phyloP scores from a whole-genome alignment of 2,797 vertebrate species.

The Gallirallus australis region DNA sequence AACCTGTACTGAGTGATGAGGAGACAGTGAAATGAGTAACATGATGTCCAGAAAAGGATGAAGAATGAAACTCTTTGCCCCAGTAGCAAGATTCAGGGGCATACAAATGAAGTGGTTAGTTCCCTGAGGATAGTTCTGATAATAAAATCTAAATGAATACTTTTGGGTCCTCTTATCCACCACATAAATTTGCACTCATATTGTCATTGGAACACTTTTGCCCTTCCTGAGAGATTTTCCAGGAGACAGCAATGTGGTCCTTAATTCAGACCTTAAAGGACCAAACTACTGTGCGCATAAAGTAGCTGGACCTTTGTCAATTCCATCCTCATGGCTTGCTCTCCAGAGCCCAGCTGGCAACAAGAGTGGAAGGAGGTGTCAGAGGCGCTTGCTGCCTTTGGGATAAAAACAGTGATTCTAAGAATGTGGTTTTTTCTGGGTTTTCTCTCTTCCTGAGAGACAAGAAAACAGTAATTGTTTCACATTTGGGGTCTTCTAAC shows the following conservation, averaged over 20 bases:
- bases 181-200: conserved; percentile 10
- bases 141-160: background rate
- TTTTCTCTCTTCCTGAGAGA: background rate
- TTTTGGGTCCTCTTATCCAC: background rate
- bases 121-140: background rate
- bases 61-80: background rate
- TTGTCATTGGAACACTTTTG: conserved; percentile 10
- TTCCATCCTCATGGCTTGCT: background rate
- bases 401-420: background rate
- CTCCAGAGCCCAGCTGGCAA: background rate
- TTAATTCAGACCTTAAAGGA: conserved; percentile 33
- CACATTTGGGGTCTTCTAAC: background rate
- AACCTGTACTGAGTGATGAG: background rate
- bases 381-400: background rate
- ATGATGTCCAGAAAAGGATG: background rate
- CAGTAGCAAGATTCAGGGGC: background rate
- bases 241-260: conserved; percentile 3
- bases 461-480: background rate
- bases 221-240: conserved; percentile 46
- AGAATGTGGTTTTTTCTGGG: background rate
- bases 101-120: background rate
- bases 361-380: background rate
- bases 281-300: conserved; percentile 19
- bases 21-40: background rate
- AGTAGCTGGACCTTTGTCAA: conserved; percentile 28